phyloP scores from a whole-genome alignment of 1,140 invertebrate species.

The Micrasema longulum region DNA sequence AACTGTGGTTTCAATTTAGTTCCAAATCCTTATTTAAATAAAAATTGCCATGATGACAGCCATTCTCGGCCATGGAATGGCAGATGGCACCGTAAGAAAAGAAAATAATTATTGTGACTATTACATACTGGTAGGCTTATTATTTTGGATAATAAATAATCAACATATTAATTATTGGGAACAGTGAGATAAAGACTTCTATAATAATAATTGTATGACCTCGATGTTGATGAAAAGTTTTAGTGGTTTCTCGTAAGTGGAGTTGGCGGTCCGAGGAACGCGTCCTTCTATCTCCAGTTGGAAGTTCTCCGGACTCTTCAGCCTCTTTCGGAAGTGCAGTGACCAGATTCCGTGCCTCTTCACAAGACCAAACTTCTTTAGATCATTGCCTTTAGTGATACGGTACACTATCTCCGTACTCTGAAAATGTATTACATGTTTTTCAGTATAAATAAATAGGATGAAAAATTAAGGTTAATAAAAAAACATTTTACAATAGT shows the following conservation, averaged over 20 bases:
- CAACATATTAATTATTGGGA: no score
- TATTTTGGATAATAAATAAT: no score
- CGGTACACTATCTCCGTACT: slow-evolving; percentile 74
- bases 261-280: slow-evolving; percentile 58
- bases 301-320: slow-evolving; percentile 70
- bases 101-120: no score
- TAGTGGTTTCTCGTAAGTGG: slow-evolving; percentile 69
- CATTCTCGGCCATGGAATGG: no score
- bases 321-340: slow-evolving; percentile 72
- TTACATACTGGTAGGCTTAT: no score
- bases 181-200: no score
- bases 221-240: slow-evolving; percentile 51
- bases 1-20: no score
- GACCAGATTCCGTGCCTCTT: slow-evolving; percentile 73
- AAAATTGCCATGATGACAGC: no score
- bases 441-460: no score
- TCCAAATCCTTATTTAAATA: no score
- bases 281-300: slow-evolving; percentile 70
- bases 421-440: slow-evolving; percentile 51
- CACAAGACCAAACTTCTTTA: slow-evolving; percentile 75
- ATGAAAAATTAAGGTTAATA: not conserved
- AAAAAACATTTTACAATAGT: no score
- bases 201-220: slow-evolving; percentile 47
- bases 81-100: no score
- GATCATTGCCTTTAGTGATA: slow-evolving; percentile 75